Conservation (phyloP, 2,797 vertebrate species). For the Babyrousa celebensis region DNA sequence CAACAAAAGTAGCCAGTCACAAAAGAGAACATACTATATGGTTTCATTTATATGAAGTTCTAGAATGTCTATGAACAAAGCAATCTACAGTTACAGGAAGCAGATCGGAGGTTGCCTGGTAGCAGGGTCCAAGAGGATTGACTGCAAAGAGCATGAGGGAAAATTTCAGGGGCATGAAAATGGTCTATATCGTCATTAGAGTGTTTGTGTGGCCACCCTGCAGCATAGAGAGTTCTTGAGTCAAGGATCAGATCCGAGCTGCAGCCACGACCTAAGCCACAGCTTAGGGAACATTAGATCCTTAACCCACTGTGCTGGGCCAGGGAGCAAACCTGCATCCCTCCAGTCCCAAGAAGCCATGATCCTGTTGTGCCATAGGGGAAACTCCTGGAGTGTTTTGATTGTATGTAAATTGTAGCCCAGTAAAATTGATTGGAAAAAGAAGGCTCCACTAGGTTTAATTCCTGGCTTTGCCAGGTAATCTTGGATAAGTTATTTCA, state of each 20-base stretch:
- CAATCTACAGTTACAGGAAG: background rate
- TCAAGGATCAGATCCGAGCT: too few species aligned
- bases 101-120: background rate
- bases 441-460: background rate
- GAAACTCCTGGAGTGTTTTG: background rate
- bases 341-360: too few species aligned
- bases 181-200: background rate
- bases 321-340: too few species aligned
- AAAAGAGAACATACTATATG: background rate
- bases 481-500: background rate
- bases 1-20: background rate
- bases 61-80: background rate
- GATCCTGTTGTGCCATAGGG: too few species aligned
- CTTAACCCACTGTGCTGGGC: too few species aligned
- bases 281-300: too few species aligned
- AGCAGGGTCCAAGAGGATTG: background rate
- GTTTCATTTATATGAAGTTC: slow-evolving; percentile 32
- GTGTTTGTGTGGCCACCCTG: background rate
- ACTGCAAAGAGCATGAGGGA: background rate
- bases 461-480: background rate
- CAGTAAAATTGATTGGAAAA: background rate
- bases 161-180: background rate
- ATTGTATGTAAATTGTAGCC: background rate
- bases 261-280: too few species aligned
- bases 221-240: too few species aligned